A percentile compares a stretch with the other conserved stretches of the same genome.
phyloP scores from a whole-genome alignment of 1,140 invertebrate genomes.

The Drosophila carrolli region DNA sequence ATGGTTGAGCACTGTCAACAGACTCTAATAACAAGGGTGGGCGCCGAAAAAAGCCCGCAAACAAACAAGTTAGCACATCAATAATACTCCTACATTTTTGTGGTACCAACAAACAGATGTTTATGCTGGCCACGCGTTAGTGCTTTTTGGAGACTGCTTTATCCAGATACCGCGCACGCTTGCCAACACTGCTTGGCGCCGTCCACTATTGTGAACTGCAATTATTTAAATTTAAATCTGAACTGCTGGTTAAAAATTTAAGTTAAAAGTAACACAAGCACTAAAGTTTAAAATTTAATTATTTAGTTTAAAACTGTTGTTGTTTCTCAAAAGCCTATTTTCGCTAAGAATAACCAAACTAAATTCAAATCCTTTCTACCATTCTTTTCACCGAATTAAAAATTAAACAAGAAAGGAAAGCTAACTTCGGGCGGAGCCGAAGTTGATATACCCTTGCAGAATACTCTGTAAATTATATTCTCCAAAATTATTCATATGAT shows the following conservation, averaged over 20 bases:
- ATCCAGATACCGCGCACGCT: background rate
- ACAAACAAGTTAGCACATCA: background rate
- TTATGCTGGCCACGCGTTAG: conserved; percentile 3
- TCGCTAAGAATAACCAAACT: too few species aligned
- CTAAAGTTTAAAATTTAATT: too few species aligned
- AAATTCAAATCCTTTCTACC: too few species aligned
- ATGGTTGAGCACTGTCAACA: background rate
- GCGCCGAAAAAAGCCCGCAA: background rate
- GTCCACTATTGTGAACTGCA: background rate
- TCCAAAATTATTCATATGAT: too few species aligned
- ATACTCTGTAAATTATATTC: too few species aligned
- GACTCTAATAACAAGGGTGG: background rate
- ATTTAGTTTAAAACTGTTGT: too few species aligned
- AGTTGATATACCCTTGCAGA: too few species aligned
- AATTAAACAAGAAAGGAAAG: too few species aligned
- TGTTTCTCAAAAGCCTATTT: too few species aligned
- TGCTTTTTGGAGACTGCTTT: background rate
- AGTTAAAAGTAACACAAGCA: too few species aligned
- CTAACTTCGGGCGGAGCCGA: too few species aligned
- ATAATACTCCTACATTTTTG: conserved; percentile 10
- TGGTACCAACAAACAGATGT: conserved; percentile 1
- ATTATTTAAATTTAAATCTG: background rate
- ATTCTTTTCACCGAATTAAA: too few species aligned
- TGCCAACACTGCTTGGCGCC: conserved; percentile 2
- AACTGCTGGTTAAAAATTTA: background rate